Evolutionary conservation across 2,797 vertebrate genomes (phyloP).

Genomic region (Cephalopachus bancanus): DNA sequence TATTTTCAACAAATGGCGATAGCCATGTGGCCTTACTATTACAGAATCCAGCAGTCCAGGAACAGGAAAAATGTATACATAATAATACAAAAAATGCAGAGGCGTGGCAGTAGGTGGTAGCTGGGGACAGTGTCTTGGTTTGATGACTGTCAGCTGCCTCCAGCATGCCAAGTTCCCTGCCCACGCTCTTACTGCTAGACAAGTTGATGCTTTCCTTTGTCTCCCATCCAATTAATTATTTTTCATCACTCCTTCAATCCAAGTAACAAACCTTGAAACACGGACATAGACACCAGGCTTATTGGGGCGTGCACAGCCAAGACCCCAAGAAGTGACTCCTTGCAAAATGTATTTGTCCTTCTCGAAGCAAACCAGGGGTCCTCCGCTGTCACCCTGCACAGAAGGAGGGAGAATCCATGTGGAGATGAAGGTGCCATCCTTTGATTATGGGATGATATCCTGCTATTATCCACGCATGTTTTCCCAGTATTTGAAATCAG

Average conservation of each 20-base stretch:
- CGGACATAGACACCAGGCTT: slow-evolving; percentile 97
- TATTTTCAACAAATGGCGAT: slow-evolving; percentile 70
- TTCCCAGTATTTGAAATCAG: neutral
- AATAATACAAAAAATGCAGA: neutral
- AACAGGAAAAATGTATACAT: slow-evolving; percentile 43
- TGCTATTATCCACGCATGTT: neutral
- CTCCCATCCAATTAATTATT: slow-evolving; percentile 70
- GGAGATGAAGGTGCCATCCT: neutral
- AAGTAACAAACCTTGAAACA: slow-evolving; percentile 93
- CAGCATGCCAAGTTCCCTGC: slow-evolving; percentile 63
- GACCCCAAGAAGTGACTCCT: slow-evolving; percentile 98
- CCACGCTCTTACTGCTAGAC: neutral
- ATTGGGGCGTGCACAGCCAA: slow-evolving; percentile 96
- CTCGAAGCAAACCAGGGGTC: slow-evolving; percentile 94
- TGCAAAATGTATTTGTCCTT: slow-evolving; percentile 94
- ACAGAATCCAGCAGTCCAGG: neutral
- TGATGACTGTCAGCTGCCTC: slow-evolving; percentile 73
- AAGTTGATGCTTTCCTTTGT: neutral
- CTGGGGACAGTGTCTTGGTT: slow-evolving; percentile 45
- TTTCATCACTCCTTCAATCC: slow-evolving; percentile 92
- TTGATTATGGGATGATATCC: neutral
- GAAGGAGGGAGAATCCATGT: neutral
- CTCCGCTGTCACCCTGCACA: slow-evolving; percentile 97
- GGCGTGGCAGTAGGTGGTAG: neutral
- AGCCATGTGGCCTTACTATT: slow-evolving; percentile 9